Percentiles rank a stretch among this genome's conserved stretches.
phyloP scores from a whole-genome alignment of 2,888 invertebrate species.

The Bhutanitis thaidina region DNA sequence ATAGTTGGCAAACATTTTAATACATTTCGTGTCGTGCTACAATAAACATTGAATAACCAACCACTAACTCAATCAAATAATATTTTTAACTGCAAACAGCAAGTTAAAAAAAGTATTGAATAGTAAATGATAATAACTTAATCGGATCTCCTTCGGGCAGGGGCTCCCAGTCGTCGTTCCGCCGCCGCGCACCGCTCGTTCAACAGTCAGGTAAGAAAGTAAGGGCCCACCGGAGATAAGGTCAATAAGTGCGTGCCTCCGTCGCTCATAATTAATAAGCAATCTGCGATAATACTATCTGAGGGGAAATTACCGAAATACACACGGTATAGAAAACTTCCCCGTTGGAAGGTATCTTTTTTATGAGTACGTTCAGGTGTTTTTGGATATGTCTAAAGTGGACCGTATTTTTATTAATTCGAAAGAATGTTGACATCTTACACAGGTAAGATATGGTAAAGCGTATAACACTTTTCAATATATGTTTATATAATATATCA shows the following conservation, averaged over 20 bases:
- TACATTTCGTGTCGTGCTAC: no score
- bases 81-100: background rate
- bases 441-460: no score
- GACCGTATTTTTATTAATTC: no score
- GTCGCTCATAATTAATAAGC: conserved; percentile 68
- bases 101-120: background rate
- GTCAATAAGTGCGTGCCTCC: conserved; percentile 70
- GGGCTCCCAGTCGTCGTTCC: conserved; percentile 52
- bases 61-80: no score
- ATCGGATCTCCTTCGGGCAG: conserved; percentile 19
- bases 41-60: no score
- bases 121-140: conserved; percentile 7
- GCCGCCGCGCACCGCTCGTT: conserved; percentile 57
- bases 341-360: background rate
- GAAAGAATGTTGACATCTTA: no score
- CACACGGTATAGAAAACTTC: conserved; percentile 4
- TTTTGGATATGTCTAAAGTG: no score
- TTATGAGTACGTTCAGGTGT: no score
- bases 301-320: conserved; percentile 54
- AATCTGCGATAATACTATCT: conserved; percentile 51
- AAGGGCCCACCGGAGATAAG: conserved; percentile 72
- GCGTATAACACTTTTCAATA: no score
- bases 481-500: no score
- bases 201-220: conserved; percentile 56
- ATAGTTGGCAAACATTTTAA: no score